Percentiles rank a stretch among this genome's conserved stretches.
Evolutionary conservation across 2,888 invertebrate species (phyloP).

Genomic region (Euphydryas editha): DNA sequence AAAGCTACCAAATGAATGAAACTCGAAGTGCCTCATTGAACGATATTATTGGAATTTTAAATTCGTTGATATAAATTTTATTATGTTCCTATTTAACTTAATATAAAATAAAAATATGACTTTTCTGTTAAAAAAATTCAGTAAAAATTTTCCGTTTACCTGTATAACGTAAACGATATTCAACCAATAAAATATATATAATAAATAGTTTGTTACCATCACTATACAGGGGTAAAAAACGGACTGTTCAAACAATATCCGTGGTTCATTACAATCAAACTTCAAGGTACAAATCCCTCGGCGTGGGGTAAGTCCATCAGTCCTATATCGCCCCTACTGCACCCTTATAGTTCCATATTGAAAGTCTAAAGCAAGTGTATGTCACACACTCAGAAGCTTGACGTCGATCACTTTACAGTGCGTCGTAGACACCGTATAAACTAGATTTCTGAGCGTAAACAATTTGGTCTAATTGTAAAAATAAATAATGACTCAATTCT

Average conservation of each 20-base stretch:
- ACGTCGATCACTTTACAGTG: constrained; percentile 33
- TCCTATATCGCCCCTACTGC: constrained; percentile 33
- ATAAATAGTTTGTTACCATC: constrained; percentile 15
- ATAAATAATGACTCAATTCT: too few species aligned
- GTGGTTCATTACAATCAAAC: constrained; percentile 44
- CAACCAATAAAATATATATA: constrained; percentile 13
- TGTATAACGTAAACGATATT: too few species aligned
- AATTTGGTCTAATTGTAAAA: background rate
- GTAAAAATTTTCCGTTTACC: too few species aligned
- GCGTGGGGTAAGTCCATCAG: constrained; percentile 47
- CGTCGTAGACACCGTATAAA: background rate
- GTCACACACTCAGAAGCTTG: constrained; percentile 32
- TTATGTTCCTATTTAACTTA: background rate
- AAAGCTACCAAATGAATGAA: constrained; percentile 44
- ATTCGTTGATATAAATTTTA: constrained; percentile 17
- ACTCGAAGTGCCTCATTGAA: constrained; percentile 17
- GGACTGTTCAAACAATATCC: constrained; percentile 26
- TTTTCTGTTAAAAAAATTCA: too few species aligned
- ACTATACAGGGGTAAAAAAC: constrained; percentile 23
- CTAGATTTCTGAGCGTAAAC: background rate
- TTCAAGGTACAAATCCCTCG: constrained; percentile 53
- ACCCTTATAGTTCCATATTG: constrained; percentile 56
- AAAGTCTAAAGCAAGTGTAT: constrained; percentile 55
- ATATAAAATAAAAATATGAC: too few species aligned
- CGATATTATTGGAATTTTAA: constrained; percentile 16